phyloP scores from a whole-genome alignment of 1,140 invertebrate genomes.

The Stegodyphus dumicola region DNA sequence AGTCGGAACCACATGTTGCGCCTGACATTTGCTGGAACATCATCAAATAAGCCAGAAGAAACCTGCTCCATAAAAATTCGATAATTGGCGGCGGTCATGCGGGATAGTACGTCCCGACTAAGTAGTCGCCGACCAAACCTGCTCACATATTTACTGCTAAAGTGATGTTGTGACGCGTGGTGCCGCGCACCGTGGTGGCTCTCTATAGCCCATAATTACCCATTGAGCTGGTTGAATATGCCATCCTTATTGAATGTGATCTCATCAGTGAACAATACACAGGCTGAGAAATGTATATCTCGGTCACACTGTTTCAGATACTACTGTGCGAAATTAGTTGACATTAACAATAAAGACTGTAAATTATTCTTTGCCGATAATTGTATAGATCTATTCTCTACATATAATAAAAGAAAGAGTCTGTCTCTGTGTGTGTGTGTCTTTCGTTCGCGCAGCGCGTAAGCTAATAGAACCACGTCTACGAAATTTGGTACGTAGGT shows the following conservation, averaged over 20 bases:
- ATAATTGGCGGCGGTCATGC: background rate
- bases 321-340: too few species aligned
- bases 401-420: too few species aligned
- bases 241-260: background rate
- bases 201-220: background rate
- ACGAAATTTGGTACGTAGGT: too few species aligned
- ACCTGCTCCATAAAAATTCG: background rate
- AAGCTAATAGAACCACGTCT: too few species aligned
- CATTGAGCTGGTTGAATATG: constrained; percentile 2
- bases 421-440: too few species aligned
- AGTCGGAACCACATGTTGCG: background rate
- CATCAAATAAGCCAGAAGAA: background rate
- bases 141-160: background rate
- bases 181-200: background rate
- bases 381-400: too few species aligned
- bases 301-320: too few species aligned
- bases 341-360: too few species aligned
- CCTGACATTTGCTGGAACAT: background rate
- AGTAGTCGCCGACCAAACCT: background rate
- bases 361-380: too few species aligned
- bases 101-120: background rate
- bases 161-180: background rate
- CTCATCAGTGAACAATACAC: background rate
- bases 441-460: too few species aligned
- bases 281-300: too few species aligned